Evolutionary conservation across 1,140 invertebrate species (phyloP).

Genomic region (Habropoda laboriosa): DNA sequence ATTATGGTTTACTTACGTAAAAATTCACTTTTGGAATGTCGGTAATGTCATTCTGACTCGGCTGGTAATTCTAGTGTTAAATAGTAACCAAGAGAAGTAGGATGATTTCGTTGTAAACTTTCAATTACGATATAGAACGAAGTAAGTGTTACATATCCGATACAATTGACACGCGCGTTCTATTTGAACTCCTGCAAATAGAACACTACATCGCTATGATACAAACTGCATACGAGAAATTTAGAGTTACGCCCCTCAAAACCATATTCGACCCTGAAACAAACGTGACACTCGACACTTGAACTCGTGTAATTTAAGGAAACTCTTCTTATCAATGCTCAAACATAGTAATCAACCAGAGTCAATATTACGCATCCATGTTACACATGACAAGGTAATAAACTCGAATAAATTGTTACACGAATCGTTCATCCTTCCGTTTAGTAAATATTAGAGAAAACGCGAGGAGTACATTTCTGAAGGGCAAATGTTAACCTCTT

Average conservation of each 20-base stretch:
- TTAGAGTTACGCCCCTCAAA: neutral
- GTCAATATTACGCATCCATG: slow-evolving; percentile 33
- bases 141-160: neutral
- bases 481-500: neutral
- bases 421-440: slow-evolving; percentile 30
- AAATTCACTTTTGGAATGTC: no score
- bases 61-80: no score
- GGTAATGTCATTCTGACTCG: no score
- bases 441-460: slow-evolving; percentile 13
- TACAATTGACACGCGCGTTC: neutral
- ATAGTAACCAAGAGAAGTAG: no score
- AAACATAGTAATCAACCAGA: slow-evolving; percentile 18
- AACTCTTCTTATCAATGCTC: slow-evolving; percentile 30
- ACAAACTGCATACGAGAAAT: neutral
- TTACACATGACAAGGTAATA: neutral
- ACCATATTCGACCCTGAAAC: no score
- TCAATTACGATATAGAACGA: no score
- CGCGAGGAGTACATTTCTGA: neutral
- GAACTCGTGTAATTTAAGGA: slow-evolving; percentile 15
- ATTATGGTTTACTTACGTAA: no score
- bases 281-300: neutral
- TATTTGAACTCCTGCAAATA: neutral
- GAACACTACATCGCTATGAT: neutral
- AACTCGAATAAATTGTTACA: slow-evolving; percentile 14
- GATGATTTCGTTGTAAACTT: neutral